A percentile compares a stretch with the other conserved stretches of the same genome.
phyloP scores from a whole-genome alignment of 1,140 invertebrate genomes.

The Drosophila oshimai region DNA sequence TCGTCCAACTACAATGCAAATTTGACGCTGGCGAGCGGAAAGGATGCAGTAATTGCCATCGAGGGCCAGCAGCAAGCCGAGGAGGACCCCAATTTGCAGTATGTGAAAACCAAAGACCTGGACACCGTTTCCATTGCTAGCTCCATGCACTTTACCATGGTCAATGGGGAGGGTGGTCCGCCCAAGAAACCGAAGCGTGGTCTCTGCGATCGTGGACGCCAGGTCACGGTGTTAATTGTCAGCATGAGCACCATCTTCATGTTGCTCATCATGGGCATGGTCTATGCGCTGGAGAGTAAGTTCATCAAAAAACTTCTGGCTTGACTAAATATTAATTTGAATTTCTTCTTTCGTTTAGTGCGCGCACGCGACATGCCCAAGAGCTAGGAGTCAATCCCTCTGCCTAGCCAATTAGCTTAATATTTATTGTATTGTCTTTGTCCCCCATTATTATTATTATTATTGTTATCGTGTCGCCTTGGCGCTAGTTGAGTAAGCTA shows the following conservation, averaged over 20 bases:
- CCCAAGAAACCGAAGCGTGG: conserved; percentile 79
- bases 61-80: conserved; percentile 24
- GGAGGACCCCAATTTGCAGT: conserved; percentile 72
- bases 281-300: conserved; percentile 88
- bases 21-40: conserved; percentile 49
- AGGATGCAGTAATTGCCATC: conserved; percentile 72
- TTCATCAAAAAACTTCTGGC: conserved; percentile 24
- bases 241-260: conserved; percentile 91
- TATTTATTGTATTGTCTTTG: conserved; percentile 70
- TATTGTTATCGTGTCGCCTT: conserved; percentile 56
- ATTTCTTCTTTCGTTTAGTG: conserved; percentile 83
- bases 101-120: conserved; percentile 82
- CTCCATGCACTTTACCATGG: conserved; percentile 92
- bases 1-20: conserved; percentile 72
- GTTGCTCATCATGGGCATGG: conserved; percentile 89
- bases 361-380: conserved; percentile 84
- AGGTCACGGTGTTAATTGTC: conserved; percentile 90
- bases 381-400: conserved; percentile 54
- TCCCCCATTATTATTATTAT: conserved; percentile 53
- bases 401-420: conserved; percentile 66
- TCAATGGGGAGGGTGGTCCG: conserved; percentile 89
- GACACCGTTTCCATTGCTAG: conserved; percentile 90
- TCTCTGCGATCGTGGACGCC: conserved; percentile 88
- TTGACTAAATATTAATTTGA: background rate
- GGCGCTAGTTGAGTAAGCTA: conserved; percentile 66